These are phyloP conservation scores for Arvicanthis niloticus DNA, from an alignment of 2,113 vertebrate species.

Conservation along the genomic window DNA sequence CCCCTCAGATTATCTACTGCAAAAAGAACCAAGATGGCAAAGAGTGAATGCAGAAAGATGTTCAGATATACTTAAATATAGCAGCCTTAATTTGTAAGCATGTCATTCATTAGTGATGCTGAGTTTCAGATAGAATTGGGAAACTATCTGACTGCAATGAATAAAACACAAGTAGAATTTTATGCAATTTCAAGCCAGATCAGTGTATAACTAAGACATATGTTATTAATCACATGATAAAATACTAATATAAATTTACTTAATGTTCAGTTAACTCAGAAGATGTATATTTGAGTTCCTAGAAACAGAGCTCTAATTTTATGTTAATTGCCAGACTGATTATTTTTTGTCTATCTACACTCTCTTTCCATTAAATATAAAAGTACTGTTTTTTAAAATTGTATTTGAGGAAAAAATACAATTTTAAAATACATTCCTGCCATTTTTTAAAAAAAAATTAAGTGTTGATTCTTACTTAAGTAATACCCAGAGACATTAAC, in stretches of 20 bases:
- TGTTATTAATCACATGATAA: constrained; percentile 24
- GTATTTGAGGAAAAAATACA: background rate
- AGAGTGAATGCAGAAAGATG: background rate
- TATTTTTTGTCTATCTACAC: background rate
- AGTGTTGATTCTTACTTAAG: background rate
- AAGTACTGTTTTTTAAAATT: background rate
- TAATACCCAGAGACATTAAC: background rate
- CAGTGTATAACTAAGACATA: background rate
- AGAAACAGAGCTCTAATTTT: background rate
- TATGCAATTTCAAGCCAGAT: background rate
- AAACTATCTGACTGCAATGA: background rate
- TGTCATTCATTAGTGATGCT: background rate
- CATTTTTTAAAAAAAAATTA: background rate
- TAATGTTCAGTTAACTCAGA: background rate
- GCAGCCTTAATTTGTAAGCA: background rate
- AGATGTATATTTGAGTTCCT: constrained; percentile 15
- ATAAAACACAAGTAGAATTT: background rate
- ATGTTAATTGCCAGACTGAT: background rate
- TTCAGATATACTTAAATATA: background rate
- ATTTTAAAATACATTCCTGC: no score
- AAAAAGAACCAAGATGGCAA: background rate
- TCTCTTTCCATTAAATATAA: constrained; percentile 8
- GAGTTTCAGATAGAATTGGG: background rate
- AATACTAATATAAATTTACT: background rate
- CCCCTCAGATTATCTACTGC: background rate